Conservation (phyloP, 1,140 invertebrate species). For the Achroia grisella region DNA sequence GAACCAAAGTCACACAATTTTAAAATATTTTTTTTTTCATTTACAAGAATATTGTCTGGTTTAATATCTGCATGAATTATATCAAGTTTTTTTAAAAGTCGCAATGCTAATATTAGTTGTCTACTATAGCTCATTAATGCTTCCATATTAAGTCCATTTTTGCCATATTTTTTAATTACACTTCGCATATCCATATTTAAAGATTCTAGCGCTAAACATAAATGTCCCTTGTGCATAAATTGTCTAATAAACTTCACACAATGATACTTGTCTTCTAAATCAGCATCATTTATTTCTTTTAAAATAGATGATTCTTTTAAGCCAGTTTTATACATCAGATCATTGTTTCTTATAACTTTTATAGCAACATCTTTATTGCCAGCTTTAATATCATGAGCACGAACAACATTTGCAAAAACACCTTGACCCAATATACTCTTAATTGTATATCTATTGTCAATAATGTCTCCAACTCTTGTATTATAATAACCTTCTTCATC, state of each 20-base stretch:
- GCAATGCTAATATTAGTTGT: slow-evolving; percentile 94
- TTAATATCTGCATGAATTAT: slow-evolving; percentile 99
- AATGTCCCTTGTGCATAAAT: slow-evolving; percentile 95
- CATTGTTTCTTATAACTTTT: slow-evolving; percentile 99
- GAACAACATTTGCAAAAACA: slow-evolving; percentile 98
- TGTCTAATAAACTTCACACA: slow-evolving; percentile 92
- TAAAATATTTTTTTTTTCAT: slow-evolving; percentile 96
- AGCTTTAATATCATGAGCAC: slow-evolving; percentile 89
- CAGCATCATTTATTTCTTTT: slow-evolving; percentile 95
- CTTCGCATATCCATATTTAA: slow-evolving; percentile 93
- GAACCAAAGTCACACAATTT: slow-evolving; percentile 99
- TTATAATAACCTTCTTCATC: slow-evolving; percentile 98
- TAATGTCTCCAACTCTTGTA: slow-evolving; percentile 93
- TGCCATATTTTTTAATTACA: slow-evolving; percentile 98
- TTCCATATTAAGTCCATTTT: slow-evolving; percentile 97
- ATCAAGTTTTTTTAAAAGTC: slow-evolving; percentile 94
- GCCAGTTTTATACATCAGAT: slow-evolving; percentile 99
- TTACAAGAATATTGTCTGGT: slow-evolving; percentile 99
- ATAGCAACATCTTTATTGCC: slow-evolving; percentile 94
- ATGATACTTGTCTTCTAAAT: slow-evolving; percentile 97
- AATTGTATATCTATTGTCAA: slow-evolving; percentile 92
- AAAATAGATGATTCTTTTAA: slow-evolving; percentile 96
- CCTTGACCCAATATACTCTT: slow-evolving; percentile 98
- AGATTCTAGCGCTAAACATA: slow-evolving; percentile 98
- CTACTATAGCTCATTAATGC: slow-evolving; percentile 98